Base-by-base conservation (phyloP, 2,113 vertebrate genomes). In the Caracal caracal region DNA sequence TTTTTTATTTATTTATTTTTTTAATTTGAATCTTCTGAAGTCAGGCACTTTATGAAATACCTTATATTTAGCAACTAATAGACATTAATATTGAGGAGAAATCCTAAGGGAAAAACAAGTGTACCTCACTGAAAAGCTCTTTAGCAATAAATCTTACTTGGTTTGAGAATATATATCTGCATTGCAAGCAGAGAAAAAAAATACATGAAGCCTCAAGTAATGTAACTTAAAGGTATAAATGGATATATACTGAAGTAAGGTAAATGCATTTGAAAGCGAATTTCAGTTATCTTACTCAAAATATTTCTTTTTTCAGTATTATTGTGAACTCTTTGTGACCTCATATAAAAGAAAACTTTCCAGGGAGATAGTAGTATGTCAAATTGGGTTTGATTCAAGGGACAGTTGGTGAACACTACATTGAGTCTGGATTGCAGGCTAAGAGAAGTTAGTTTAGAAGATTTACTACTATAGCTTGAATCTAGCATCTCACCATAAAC, bases 391-490 rank as follows among this genome's bases (percentile, higher is more conserved):
- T 99, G 98, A 99, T 99, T 99, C 98, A 99, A 99, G 96, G 97
- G 98, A 99, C 97, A 98, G 98, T 96, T 98, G 86, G 97, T 96
- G 90, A 97, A 98, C 93, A 97, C 93, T 97, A 91, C 93, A 97
- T 94, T 92, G 96, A 98, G 95, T 98, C 98, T 97, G 97, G 96
- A 90, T 98, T 97, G 96, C 33, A 73, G 98, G 93, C 97, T 98
- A 94, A 98, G 94, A 97, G 97, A 99, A 98, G 98, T 98, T 98
- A 98, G 98, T 96, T 98, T 98, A 97, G 96, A 97, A 98, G 98
- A 99, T 99, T 99, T 99, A 99, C 97, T 97, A 97, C 95, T 92
- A 96, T 96, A 98, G 98, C 99, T 98, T 98, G 98, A 99, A 99
- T 98, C 98, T 98, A 99, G 98, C 96, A 98, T 98, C 98, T 98